Conservation (phyloP, 2,113 vertebrate genomes). For the Mus spicilegus region DNA sequence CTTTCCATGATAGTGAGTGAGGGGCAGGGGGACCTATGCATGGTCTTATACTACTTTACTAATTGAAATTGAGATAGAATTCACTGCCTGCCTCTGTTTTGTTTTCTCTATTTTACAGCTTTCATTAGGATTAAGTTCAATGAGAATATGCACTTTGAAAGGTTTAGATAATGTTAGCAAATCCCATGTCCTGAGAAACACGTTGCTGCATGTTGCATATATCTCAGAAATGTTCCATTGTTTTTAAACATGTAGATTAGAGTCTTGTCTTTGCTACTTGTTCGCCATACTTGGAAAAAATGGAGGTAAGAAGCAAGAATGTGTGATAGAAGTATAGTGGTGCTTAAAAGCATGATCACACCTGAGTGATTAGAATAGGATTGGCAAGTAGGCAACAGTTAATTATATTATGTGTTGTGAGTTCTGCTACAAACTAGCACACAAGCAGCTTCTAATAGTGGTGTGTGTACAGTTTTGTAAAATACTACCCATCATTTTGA, state of each 20-base stretch:
- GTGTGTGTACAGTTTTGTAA: background rate
- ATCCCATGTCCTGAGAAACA: background rate
- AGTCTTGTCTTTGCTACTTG: background rate
- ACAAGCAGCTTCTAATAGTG: background rate
- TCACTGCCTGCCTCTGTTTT: too few relatives aligned
- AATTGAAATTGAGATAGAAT: background rate
- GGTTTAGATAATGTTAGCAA: background rate
- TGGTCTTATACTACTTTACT: background rate
- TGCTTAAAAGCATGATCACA: background rate
- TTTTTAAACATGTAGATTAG: background rate
- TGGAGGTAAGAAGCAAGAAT: background rate
- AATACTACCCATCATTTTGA: background rate
- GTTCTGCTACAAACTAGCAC: too few relatives aligned
- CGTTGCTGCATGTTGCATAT: background rate
- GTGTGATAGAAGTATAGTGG: fast-evolving
- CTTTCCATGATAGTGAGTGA: background rate
- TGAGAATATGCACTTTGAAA: background rate
- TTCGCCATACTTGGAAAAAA: background rate
- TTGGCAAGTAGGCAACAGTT: background rate
- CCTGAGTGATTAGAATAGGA: fast-evolving
- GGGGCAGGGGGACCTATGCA: too few relatives aligned
- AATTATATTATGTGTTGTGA: background rate
- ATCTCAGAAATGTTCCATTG: background rate
- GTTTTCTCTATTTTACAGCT: background rate
- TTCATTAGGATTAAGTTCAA: background rate